A percentile compares a stretch with the other conserved stretches of the same genome.
Evolutionary conservation across 2,888 invertebrate species (phyloP).

Genomic region (Pilophorus perplexus): DNA sequence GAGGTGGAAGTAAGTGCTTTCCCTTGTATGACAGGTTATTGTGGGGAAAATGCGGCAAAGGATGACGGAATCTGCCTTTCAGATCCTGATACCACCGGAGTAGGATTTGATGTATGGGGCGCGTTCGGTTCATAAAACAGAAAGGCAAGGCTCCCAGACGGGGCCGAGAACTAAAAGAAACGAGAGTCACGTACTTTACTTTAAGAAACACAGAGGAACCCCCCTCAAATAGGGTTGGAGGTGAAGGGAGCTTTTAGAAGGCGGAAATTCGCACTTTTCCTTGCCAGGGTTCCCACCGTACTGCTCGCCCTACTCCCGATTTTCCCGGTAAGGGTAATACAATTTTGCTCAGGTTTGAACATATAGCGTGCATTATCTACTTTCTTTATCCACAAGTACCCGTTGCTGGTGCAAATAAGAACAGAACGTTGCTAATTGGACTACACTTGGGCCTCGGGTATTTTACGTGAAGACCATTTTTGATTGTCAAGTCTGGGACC

Average conservation of each 20-base stretch:
- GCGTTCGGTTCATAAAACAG: neutral
- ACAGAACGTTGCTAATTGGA: too few relatives aligned
- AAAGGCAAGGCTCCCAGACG: neutral
- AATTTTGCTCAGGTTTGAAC: too few relatives aligned
- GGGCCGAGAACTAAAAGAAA: neutral
- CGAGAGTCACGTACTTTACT: neutral
- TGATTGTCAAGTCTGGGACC: too few relatives aligned
- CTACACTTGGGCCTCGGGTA: too few relatives aligned
- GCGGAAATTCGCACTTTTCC: constrained; percentile 16
- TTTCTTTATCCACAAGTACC: too few relatives aligned
- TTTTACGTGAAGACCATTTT: too few relatives aligned
- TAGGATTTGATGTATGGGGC: constrained; percentile 26
- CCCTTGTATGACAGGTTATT: constrained; percentile 18
- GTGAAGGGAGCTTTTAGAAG: constrained; percentile 12
- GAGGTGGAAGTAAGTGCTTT: constrained; percentile 22
- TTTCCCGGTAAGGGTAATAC: too few relatives aligned
- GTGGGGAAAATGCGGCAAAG: neutral
- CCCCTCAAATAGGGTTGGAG: neutral
- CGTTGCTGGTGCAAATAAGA: too few relatives aligned
- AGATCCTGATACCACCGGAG: constrained; percentile 10
- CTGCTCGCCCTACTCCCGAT: too few relatives aligned
- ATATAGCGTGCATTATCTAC: too few relatives aligned
- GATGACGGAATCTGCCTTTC: constrained; percentile 21
- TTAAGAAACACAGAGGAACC: neutral
- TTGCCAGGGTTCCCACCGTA: neutral